Evolutionary conservation across 2,888 invertebrate species (phyloP), one percentile per base, ranked within the genome.

Genomic region (Allygus modestus): DNA sequence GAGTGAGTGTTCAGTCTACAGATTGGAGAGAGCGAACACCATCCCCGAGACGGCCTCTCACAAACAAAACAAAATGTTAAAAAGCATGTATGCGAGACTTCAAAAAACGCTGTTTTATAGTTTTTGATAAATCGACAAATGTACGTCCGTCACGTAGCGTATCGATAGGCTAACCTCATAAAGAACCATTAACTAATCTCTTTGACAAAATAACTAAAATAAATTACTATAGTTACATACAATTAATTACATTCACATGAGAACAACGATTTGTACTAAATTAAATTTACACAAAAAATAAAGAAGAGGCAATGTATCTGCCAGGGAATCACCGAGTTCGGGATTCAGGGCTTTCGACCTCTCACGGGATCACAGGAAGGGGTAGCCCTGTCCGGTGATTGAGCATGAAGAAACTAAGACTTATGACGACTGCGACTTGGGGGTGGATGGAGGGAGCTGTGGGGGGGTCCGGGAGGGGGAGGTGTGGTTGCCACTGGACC

Each of bases 401-500:
- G 84, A 82, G 84, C 84, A 82, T 54, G 46, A 28, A 33, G 58
- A 75, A n/a, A n/a, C n/a, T n/a, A n/a, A n/a, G 46, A 65, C 82
- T 86, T 87, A 87, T 84, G 88, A 87, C 82, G 88, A 86, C 85
- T 88, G 85, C 41, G 85, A 84, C 43, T 85, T 85, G 37, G 85
- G 84, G 33, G 85, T 79, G 73, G 81, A 33, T n/a, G 82, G 65
- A 12, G 69, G 65, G 20, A 65, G 65, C 51, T 43, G 87, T 86
- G 37, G 86, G 85, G 71, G 87, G 86, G n/a, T 84, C 71, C 71
- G 85, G 79, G 41, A 87, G 87, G 73, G 88, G 86, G 41, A 85
- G 86, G 31, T 86, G 86, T 26, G 86, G 81, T 54, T 54, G 46
- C 46, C 46, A 46, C 85, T 87, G 15, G 88, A 87, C 73, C 86